Evolutionary conservation across 2,888 invertebrate species (phyloP), one percentile per base, ranked within the genome.

Genomic region (Lochmaea crataegi): DNA sequence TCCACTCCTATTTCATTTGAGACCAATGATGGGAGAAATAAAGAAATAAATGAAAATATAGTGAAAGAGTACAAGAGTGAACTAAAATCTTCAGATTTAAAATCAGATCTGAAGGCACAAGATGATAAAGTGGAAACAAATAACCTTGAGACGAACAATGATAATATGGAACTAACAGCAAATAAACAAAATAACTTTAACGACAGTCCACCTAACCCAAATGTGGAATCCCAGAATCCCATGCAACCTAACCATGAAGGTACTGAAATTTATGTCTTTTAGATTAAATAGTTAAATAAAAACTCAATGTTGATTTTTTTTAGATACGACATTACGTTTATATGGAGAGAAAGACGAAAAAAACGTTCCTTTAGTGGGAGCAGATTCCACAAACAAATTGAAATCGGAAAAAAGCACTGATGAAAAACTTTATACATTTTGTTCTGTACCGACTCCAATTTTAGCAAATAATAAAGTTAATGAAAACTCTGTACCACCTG

Each of bases 361-460:
- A 45, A 45, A 14, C 5, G 14, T 45, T 0, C 45, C 45, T 2
- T 12, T 4, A 14, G 45, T 45, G 45, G 45, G 5, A 61, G 5
- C 11, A 18, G 16, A 63, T 10, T 5, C 1, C 10, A 42, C 18
- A 63, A 18, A 63, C 12, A 16, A 42, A 60, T 16, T 22, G 60
- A 57, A 60, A 60, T 18, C 51, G 41, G 71, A 63, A 12, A 26
- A 71, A 63, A 65, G 14, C 32, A n/a, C 18, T 26, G 57, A 68
- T 57, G 60, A 60, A 26, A 64, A 68, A 42, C 41, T 72, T 16
- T 68, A 74, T n/a, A 74, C 71, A n/a, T 73, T 75, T 56, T 74
- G 76, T 65, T 64, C 66, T n/a, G 64, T 26, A 48, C 71, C 69
- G 5, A 64, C 63, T 12, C 41, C 65, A 18, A n/a, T 61, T 26